These are phyloP conservation scores for Coluber constrictor DNA, from an alignment of 2,797 vertebrate genomes.

Conservation along the genomic window DNA sequence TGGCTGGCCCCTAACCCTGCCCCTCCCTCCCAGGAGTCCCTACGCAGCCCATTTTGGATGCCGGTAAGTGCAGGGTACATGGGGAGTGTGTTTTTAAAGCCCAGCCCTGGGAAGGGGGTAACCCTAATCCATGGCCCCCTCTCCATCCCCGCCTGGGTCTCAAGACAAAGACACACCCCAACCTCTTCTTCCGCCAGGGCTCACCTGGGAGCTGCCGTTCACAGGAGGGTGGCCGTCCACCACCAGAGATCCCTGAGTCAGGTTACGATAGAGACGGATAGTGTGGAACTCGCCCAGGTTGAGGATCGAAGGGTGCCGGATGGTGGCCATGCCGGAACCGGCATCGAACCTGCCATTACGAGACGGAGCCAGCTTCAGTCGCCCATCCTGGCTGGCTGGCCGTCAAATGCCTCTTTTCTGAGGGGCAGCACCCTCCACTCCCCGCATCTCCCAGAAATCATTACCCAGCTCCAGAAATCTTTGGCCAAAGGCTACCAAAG, in stretches of 20 bases:
- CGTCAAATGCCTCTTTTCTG: not conserved
- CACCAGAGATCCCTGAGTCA: slow-evolving; percentile 84
- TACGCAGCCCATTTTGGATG: no score
- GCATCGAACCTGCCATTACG: slow-evolving; percentile 84
- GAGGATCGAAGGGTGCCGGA: slow-evolving; percentile 86
- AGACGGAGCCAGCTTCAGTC: not conserved
- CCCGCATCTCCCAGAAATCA: not conserved
- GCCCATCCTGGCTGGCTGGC: not conserved
- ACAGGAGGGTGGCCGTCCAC: slow-evolving; percentile 81
- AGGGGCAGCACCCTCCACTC: not conserved
- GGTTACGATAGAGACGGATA: slow-evolving; percentile 86
- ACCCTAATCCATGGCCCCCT: not conserved
- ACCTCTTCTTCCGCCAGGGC: not conserved
- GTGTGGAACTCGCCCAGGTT: slow-evolving; percentile 93
- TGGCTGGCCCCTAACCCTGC: no score
- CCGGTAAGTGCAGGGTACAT: no score
- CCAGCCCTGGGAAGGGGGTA: no score
- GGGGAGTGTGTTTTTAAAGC: no score
- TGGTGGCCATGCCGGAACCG: slow-evolving; percentile 95
- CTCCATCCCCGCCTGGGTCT: not conserved
- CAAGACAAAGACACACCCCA: no score
- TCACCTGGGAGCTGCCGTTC: slow-evolving; percentile 93
- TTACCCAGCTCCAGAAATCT: not conserved
- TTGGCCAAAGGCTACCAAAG: not conserved
- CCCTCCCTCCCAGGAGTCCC: no score